phyloP scores from a whole-genome alignment of 2,113 vertebrate genomes.

The Corythoichthys haematopterus region DNA sequence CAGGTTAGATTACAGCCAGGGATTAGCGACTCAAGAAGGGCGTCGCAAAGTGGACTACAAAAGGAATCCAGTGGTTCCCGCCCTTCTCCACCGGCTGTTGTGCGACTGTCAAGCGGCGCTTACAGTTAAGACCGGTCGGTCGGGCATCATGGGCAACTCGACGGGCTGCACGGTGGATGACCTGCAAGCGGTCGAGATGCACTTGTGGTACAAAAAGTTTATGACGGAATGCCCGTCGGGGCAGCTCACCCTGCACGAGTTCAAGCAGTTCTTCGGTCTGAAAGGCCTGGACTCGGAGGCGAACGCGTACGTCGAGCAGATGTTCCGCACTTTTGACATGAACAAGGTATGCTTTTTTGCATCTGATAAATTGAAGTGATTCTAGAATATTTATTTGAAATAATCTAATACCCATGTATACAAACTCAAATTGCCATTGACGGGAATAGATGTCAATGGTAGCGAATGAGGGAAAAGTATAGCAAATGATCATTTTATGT shows the following conservation, averaged over 20 bases:
- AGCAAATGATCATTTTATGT: no score
- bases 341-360: constrained; percentile 76
- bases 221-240: constrained; percentile 89
- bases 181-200: constrained; percentile 86
- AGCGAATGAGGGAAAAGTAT: no score
- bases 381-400: no score
- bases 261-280: constrained; percentile 89
- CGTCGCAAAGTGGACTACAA: constrained; percentile 43
- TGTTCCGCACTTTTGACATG: constrained; percentile 94
- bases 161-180: constrained; percentile 80
- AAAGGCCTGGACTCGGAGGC: constrained; percentile 80
- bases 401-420: no score
- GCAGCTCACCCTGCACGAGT: constrained; percentile 86
- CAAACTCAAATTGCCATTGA: no score
- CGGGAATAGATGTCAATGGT: no score
- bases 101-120: constrained; percentile 67
- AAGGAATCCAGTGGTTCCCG: constrained; percentile 28
- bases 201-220: constrained; percentile 94
- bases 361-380: no score
- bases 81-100: constrained; percentile 39
- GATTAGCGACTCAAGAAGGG: constrained; percentile 48
- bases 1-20: constrained; percentile 58
- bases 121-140: constrained; percentile 66
- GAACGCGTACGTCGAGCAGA: constrained; percentile 87
- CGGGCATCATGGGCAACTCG: constrained; percentile 76